phyloP scores from a whole-genome alignment of 2,888 invertebrate species.

The Slavum lentiscoides region DNA sequence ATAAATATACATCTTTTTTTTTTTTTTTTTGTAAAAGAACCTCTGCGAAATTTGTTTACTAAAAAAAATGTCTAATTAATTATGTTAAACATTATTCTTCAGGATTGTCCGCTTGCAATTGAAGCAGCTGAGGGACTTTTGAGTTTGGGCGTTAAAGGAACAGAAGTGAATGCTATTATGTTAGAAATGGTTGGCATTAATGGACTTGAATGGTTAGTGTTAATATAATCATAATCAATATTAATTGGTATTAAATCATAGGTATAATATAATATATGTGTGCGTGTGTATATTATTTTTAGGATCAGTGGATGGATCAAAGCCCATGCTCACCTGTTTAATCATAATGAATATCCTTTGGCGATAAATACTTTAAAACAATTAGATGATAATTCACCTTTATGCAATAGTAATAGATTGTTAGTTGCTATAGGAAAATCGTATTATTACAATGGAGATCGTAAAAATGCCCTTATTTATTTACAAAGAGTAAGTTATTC shows the following conservation, averaged over 20 bases:
- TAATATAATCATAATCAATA: conserved; percentile 15
- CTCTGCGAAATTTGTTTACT: too few relatives aligned
- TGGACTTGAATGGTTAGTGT: conserved; percentile 62
- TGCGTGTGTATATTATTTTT: conserved; percentile 2
- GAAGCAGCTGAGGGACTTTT: conserved; percentile 75
- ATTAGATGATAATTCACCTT: conserved; percentile 68
- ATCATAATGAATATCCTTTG: conserved; percentile 68
- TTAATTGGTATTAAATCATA: neutral
- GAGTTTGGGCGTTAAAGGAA: conserved; percentile 72
- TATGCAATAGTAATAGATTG: conserved; percentile 71
- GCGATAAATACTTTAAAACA: conserved; percentile 70
- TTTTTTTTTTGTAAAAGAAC: too few relatives aligned
- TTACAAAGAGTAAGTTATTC: conserved; percentile 61
- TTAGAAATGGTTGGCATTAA: conserved; percentile 61
- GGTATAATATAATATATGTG: too few relatives aligned
- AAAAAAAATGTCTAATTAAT: too few relatives aligned
- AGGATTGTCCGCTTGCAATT: conserved; percentile 74
- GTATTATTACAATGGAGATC: conserved; percentile 73
- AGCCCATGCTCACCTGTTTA: conserved; percentile 62
- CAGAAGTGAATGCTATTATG: conserved; percentile 75
- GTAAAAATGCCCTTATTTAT: conserved; percentile 66
- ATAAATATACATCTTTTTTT: too few relatives aligned
- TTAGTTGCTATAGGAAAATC: conserved; percentile 73
- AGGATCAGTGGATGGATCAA: conserved; percentile 69
- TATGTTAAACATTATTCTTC: conserved; percentile 30